Conservation (phyloP, 2,797 vertebrate genomes). For the Babyrousa celebensis region DNA sequence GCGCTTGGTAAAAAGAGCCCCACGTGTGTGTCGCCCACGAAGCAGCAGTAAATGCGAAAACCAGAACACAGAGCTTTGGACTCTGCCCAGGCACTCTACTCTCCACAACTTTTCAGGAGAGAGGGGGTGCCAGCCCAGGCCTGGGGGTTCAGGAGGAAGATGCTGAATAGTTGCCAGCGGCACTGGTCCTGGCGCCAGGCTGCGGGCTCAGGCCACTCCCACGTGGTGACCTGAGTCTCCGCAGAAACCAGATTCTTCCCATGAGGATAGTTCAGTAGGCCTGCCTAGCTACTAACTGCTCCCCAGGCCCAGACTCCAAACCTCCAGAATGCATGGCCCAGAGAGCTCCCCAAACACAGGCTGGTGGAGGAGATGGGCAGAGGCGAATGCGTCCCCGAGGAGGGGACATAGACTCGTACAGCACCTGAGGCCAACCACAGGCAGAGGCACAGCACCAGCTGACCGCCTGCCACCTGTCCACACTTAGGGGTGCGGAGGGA, state of each 20-base stretch:
- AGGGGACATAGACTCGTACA: neutral
- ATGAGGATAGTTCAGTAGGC: neutral
- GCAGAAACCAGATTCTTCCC: neutral
- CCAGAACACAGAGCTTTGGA: neutral
- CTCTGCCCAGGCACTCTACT: neutral
- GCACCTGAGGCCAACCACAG: neutral
- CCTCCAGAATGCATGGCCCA: neutral
- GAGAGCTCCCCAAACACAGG: neutral
- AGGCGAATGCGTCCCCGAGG: neutral
- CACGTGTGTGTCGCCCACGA: accelerated
- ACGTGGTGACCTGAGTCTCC: neutral
- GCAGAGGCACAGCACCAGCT: neutral
- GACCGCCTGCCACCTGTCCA: neutral
- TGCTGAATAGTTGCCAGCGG: neutral
- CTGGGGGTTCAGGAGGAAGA: accelerated
- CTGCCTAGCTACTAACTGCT: neutral
- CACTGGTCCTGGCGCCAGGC: accelerated
- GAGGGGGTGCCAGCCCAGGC: neutral
- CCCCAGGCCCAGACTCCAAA: neutral
- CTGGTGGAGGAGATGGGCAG: neutral
- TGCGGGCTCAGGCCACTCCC: neutral
- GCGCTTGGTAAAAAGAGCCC: slow-evolving; percentile 19
- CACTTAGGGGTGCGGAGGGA: accelerated
- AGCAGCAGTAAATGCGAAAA: neutral
- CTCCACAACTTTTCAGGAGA: neutral